Evolutionary conservation across 2,888 invertebrate genomes (phyloP), one percentile per base, ranked within the genome.

Genomic region (Caenorhabditis virilis): DNA sequence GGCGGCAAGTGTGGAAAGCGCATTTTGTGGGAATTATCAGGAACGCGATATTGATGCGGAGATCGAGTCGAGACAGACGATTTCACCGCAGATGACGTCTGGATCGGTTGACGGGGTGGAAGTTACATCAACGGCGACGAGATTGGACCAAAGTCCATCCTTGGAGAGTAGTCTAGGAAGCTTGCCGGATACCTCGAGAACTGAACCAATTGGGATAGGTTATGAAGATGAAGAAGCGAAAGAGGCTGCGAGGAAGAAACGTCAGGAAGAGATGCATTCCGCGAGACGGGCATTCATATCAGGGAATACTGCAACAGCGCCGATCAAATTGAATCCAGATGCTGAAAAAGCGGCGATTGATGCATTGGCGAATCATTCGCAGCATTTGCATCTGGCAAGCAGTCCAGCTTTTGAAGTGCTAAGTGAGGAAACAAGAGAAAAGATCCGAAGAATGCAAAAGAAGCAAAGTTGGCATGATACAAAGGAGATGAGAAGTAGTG

Each of bases 11-110:
- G 76, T 76, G 1, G 76, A 74, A 33, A 60, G 55, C 30, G 75
- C 75, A n/a, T 74, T 77, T 51, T 66, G 63, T 42, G 77, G 77
- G 9, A 72, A 72, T 45, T 76, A 76, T 61, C 75, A 75, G 60
- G 79, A 79, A 53, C 63, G 79, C 11, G 76, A 79, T 46, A 80
- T 79, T 47, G 80, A 80, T 49, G 80, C 75, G 15, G 80, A 77
- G 60, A 79, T 79, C 33, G 74, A 72, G 25, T 67, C 59, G 9
- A 59, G 76, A 43, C 69, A 63, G 30, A 69, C 66, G 2, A 48
- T 48, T 22, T 53, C 63, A 6, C 63, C 68, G 23, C 60, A 50
- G 27, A 53, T 52, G 42, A 59, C 47, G 2, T 53, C 56, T 39
- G 65, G 59, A 36, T 30, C 54, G 20, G 66, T 55, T 13, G 60